Evolutionary conservation across 2,888 invertebrate species (phyloP), one percentile per base, ranked within the genome.

Genomic region (Hirtodrosophila confusa): DNA sequence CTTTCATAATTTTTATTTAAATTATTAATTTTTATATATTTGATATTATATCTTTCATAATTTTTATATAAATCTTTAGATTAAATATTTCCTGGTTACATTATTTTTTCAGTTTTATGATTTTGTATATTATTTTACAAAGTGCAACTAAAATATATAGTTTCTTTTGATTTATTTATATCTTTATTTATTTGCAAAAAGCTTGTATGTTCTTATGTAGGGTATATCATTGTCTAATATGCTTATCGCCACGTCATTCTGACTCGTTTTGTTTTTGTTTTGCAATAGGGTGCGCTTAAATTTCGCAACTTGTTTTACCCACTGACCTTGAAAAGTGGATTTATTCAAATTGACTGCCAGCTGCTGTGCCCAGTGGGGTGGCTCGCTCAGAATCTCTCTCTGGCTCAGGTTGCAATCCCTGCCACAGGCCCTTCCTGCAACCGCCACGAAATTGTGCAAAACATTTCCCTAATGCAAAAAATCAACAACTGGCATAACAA

Each of bases 291-390:
- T 82, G 80, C 69, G 57, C 40, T 69, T 49, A 55, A 75, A 61
- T 56, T 74, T 83, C 56, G 78, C 85, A 84, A 86, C 88, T 85
- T 88, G 88, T 87, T 88, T 82, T 89, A 89, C 77, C 88, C 86
- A 89, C 85, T 90, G 90, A 90, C 90, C 90, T 90, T 90, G 90
- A 90, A 90, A 90, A 90, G 84, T 83, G 85, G 82, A 86, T 89
- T 87, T 80, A 62, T 83, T 79, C 69, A 79, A 80, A 79, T 80
- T 75, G 62, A 74, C 70, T 74, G 74, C 58, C 56, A 48, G 71
- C 80, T 72, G 82, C 78, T 80, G 80, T 63, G 75, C 50, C 45
- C 63, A 47, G 45, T 47, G 51, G 85, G 85, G 84, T 82, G 78
- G 73, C 40, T 69, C 44, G 73, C 40, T 69, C 44, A 12, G 44